Evolutionary conservation across 2,797 vertebrate species (phyloP).

Genomic region (Rhynchotus rufescens): DNA sequence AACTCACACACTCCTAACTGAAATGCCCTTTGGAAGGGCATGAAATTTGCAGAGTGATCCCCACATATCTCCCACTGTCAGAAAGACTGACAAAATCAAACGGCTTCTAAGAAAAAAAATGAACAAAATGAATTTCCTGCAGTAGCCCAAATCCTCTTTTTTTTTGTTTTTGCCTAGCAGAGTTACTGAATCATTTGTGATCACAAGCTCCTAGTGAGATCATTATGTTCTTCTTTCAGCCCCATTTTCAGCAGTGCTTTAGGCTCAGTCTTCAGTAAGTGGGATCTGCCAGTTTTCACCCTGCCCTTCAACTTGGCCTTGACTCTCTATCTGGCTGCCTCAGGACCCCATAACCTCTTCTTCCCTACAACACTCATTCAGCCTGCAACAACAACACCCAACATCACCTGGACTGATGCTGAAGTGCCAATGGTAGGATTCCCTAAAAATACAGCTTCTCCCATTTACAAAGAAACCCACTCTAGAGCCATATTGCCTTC

Average conservation of each 20-base stretch:
- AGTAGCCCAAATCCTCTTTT: background rate
- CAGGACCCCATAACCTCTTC: conserved; percentile 89
- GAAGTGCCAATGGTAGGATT: conserved; percentile 85
- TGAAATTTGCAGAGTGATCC: background rate
- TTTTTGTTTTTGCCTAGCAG: background rate
- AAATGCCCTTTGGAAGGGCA: background rate
- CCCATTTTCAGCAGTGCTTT: conserved; percentile 92
- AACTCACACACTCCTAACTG: background rate
- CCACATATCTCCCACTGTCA: background rate
- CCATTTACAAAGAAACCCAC: background rate
- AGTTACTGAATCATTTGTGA: background rate
- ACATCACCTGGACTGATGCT: conserved; percentile 89
- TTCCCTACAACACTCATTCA: conserved; percentile 88
- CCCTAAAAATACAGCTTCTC: background rate
- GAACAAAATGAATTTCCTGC: background rate
- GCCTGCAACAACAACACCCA: conserved; percentile 82
- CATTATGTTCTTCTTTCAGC: conserved; percentile 75
- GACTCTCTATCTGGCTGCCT: conserved; percentile 90
- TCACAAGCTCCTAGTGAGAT: background rate
- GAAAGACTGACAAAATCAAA: background rate
- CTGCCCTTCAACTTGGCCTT: conserved; percentile 93
- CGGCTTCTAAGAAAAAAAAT: background rate
- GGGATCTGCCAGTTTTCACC: conserved; percentile 95
- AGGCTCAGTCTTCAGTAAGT: conserved; percentile 88
- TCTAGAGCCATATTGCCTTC: background rate